A percentile compares a stretch with the other conserved stretches of the same genome.
Evolutionary conservation across 2,113 vertebrate genomes (phyloP).

Genomic region (Gila orcuttii): DNA sequence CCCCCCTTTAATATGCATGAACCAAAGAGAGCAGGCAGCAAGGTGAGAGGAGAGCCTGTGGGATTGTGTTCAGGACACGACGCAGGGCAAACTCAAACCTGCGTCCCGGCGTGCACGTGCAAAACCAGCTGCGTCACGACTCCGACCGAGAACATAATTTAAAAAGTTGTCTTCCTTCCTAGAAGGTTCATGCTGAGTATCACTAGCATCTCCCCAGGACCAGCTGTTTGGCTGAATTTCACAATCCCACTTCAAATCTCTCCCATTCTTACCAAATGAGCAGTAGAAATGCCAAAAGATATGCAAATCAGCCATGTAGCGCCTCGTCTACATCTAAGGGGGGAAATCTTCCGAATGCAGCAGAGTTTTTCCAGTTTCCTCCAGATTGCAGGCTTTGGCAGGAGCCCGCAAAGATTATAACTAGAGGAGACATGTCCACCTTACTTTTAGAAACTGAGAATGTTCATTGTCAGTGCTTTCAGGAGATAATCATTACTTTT

Average conservation of each 20-base stretch:
- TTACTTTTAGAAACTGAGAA: not conserved
- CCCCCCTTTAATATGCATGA: not conserved
- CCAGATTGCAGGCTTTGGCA: slow-evolving; percentile 31
- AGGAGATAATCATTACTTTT: slow-evolving; percentile 18
- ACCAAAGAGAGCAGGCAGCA: not conserved
- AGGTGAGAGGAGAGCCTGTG: not conserved
- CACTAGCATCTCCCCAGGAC: slow-evolving; percentile 9
- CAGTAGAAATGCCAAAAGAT: not conserved
- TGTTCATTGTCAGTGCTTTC: slow-evolving; percentile 17
- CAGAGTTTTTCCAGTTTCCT: slow-evolving; percentile 28
- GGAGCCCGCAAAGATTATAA: not conserved
- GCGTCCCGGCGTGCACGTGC: not conserved
- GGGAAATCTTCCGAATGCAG: slow-evolving; percentile 18
- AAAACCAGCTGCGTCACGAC: not conserved
- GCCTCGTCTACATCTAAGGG: not conserved
- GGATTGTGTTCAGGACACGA: not conserved
- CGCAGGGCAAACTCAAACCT: not conserved
- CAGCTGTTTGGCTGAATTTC: slow-evolving; percentile 46
- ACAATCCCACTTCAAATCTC: slow-evolving; percentile 11
- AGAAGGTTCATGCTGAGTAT: slow-evolving; percentile 23
- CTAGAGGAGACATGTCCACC: slow-evolving; percentile 11
- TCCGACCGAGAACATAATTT: slow-evolving; percentile 27
- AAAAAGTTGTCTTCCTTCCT: slow-evolving; percentile 22
- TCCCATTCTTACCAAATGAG: slow-evolving; percentile 23
- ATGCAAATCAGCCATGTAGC: slow-evolving; percentile 23